Conservation (phyloP, 1,140 invertebrate species). For the Plutomurus gul region DNA sequence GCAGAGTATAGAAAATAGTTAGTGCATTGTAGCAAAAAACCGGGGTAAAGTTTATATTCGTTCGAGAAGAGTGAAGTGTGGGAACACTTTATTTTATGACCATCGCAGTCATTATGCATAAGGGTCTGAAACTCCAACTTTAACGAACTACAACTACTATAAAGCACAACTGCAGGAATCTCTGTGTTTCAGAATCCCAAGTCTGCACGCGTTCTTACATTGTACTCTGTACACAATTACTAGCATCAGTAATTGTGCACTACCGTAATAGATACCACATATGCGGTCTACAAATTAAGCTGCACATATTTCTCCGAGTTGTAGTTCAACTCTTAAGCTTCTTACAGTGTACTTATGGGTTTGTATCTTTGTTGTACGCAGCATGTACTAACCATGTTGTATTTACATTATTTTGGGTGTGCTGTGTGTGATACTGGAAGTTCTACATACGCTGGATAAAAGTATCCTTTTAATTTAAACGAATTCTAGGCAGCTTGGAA, state of each 20-base stretch:
- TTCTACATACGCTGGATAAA: too few species aligned
- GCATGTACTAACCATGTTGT: too few species aligned
- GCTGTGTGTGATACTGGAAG: too few species aligned
- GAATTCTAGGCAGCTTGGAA: too few species aligned
- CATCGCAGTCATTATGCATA: conserved; percentile 23
- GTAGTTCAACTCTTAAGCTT: too few species aligned
- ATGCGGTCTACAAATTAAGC: conserved; percentile 19
- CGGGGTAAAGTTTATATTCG: conserved; percentile 10
- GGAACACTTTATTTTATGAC: conserved; percentile 29
- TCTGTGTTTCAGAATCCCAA: background rate
- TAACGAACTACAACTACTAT: conserved; percentile 12
- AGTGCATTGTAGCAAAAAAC: background rate
- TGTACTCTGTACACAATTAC: background rate
- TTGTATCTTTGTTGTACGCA: background rate
- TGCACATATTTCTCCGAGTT: background rate
- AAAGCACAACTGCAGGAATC: background rate
- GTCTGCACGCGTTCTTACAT: background rate
- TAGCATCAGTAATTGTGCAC: background rate
- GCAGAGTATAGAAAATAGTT: too few species aligned
- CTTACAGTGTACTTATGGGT: too few species aligned
- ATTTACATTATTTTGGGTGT: too few species aligned
- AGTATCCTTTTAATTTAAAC: too few species aligned
- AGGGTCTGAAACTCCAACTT: conserved; percentile 5
- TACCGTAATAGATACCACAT: conserved; percentile 13
- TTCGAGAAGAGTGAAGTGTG: background rate